These are phyloP conservation scores for Condylura cristata DNA, from an alignment of 2,113 vertebrate genomes.

Conservation along the genomic window DNA sequence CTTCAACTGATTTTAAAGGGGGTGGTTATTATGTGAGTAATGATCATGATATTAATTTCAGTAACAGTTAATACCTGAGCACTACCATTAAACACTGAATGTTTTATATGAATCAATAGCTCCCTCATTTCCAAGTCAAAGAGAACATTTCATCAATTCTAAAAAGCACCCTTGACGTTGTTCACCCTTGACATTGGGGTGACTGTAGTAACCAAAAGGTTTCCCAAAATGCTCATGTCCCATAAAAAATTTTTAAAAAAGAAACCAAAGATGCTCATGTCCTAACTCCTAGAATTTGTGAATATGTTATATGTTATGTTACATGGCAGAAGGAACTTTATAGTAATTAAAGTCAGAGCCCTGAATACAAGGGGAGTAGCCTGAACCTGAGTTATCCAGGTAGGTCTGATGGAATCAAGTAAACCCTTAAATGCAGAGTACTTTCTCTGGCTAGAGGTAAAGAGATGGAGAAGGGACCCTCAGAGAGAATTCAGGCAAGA, in stretches of 20 bases:
- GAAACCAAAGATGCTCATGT: background rate
- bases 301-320: background rate
- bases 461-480: background rate
- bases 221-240: background rate
- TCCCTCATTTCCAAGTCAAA: slow-evolving; percentile 8
- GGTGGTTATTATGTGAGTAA: background rate
- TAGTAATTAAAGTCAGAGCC: background rate
- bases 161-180: background rate
- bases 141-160: background rate
- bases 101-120: background rate
- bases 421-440: background rate
- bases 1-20: background rate
- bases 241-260: background rate
- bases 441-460: background rate
- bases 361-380: background rate
- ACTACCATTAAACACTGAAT: background rate
- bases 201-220: background rate
- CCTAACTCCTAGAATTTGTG: background rate
- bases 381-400: background rate
- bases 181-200: background rate
- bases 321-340: background rate
- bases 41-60: background rate
- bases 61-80: background rate
- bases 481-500: background rate
- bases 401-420: background rate